These are phyloP conservation scores for Eubucco bourcierii DNA, from an alignment of 2,113 vertebrate genomes.

Conservation along the genomic window DNA sequence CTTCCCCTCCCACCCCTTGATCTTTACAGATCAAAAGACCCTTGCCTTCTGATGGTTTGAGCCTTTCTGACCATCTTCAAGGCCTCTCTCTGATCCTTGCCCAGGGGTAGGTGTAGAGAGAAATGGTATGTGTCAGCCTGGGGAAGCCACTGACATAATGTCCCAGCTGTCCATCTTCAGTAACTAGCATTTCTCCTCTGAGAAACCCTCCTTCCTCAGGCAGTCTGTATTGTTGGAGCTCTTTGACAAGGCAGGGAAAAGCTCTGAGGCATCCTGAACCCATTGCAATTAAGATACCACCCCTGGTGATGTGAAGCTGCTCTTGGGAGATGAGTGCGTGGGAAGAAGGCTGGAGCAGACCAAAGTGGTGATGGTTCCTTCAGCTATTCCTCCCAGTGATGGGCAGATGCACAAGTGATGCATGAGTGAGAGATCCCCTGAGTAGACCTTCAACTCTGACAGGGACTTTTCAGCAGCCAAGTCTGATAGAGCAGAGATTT, in stretches of 20 bases:
- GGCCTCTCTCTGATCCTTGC: not conserved
- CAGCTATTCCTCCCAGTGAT: not conserved
- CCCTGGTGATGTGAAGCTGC: not conserved
- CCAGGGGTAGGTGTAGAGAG: not conserved
- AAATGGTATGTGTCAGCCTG: not conserved
- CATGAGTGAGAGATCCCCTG: not conserved
- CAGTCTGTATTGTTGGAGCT: not conserved
- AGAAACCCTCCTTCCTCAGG: not conserved
- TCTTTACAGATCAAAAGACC: slow-evolving; percentile 28
- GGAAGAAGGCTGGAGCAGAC: not conserved
- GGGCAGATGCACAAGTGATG: not conserved
- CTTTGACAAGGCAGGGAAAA: not conserved
- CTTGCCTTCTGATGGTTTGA: not conserved
- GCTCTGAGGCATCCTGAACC: not conserved
- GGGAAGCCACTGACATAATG: not conserved
- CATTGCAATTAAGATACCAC: not conserved
- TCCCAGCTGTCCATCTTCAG: not conserved
- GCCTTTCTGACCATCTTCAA: not conserved
- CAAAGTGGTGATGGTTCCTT: not conserved
- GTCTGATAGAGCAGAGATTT: not conserved
- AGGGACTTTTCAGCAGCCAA: not conserved
- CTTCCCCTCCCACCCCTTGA: not conserved
- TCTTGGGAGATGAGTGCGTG: accelerated
- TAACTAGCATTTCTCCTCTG: not conserved
- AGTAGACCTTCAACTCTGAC: not conserved